Evolutionary conservation across 1,140 invertebrate species (phyloP).

Genomic region (Oncopodura yosiiana): DNA sequence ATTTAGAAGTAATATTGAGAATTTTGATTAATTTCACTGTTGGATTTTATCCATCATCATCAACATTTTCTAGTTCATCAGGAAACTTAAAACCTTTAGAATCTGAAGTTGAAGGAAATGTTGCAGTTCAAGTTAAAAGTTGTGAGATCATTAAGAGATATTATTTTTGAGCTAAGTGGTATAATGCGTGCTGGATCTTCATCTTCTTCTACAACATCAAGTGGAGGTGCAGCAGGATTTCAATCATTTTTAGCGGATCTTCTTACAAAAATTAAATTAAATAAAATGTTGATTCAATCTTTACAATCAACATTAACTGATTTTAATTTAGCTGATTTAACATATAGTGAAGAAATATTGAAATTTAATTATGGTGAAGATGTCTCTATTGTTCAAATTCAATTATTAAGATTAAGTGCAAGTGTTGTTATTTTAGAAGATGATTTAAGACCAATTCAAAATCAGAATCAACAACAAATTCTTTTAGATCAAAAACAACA

Average conservation of each 20-base stretch:
- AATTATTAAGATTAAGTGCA: constrained; percentile 52
- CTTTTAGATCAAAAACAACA: background rate
- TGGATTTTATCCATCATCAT: constrained; percentile 66
- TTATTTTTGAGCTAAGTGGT: background rate
- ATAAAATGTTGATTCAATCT: constrained; percentile 2
- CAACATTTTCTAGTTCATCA: too few relatives aligned
- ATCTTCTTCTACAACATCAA: background rate
- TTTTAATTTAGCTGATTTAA: constrained; percentile 45
- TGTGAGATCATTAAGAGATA: background rate
- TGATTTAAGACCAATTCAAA: background rate
- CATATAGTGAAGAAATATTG: constrained; percentile 73
- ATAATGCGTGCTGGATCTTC: background rate
- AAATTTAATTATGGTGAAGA: constrained; percentile 61
- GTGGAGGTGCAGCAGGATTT: background rate
- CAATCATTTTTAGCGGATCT: background rate
- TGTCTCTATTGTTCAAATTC: constrained; percentile 55
- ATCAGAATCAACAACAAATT: background rate
- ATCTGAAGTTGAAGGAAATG: too few relatives aligned
- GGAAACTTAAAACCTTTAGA: too few relatives aligned
- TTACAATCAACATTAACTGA: constrained; percentile 3
- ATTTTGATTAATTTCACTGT: constrained; percentile 69
- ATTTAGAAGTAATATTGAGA: constrained; percentile 68
- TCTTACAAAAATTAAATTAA: constrained; percentile 7
- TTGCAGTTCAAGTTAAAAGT: constrained; percentile 10
- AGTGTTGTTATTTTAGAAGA: constrained; percentile 6